These are phyloP conservation scores for Pandemis corylana DNA, from an alignment of 2,888 invertebrate genomes.

Conservation along the genomic window DNA sequence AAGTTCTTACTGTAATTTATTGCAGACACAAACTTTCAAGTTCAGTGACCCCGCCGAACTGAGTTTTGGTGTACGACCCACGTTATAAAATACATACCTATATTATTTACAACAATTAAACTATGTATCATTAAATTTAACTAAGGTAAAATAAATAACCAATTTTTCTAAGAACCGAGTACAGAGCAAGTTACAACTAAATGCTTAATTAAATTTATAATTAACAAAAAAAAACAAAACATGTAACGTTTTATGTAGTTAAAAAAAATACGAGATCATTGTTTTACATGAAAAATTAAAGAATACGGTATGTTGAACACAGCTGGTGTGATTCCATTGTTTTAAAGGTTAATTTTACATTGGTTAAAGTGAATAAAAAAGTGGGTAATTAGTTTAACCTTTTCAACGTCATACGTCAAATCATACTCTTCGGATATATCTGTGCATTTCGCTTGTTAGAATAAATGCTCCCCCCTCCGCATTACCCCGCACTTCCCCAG, in stretches of 20 bases:
- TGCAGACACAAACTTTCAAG: conserved; percentile 82
- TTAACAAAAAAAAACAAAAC: conserved; percentile 38
- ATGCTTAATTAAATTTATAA: conserved; percentile 41
- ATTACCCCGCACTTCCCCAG: too few relatives aligned
- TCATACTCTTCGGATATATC: too few relatives aligned
- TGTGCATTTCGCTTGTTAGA: too few relatives aligned
- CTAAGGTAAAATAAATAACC: conserved; percentile 77
- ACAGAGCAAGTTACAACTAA: conserved; percentile 58
- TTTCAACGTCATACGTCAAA: not conserved
- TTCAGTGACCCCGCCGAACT: conserved; percentile 78
- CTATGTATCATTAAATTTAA: conserved; percentile 46
- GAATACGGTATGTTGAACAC: conserved; percentile 70
- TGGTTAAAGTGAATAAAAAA: conserved; percentile 10
- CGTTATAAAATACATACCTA: conserved; percentile 69
- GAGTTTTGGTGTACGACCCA: conserved; percentile 72
- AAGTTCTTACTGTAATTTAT: conserved; percentile 79
- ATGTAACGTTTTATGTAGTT: conserved; percentile 52
- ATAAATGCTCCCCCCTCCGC: too few relatives aligned
- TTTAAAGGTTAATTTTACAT: not conserved
- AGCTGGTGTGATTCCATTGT: conserved; percentile 69
- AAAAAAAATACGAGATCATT: conserved; percentile 81
- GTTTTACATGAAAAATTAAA: conserved; percentile 57
- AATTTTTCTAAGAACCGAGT: conserved; percentile 74
- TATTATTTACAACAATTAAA: conserved; percentile 68
- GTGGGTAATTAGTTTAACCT: not conserved